Evolutionary conservation across 2,888 invertebrate species (phyloP).

Genomic region (Agrypnus murinus): DNA sequence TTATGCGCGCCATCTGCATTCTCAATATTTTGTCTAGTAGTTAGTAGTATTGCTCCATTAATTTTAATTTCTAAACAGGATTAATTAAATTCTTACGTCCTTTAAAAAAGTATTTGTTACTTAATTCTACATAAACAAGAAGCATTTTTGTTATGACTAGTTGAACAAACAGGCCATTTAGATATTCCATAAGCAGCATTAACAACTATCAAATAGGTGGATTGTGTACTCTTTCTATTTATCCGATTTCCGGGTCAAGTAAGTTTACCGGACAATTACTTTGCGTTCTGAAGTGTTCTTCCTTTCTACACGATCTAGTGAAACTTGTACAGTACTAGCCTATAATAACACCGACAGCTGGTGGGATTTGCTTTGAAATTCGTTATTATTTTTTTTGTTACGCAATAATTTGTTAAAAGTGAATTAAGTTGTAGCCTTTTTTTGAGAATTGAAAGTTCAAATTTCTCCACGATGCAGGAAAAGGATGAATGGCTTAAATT

Average conservation of each 20-base stretch:
- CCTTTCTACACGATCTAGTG: slow-evolving; percentile 35
- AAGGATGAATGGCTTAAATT: not conserved
- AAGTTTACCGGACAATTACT: not conserved
- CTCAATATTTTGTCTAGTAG: too few relatives aligned
- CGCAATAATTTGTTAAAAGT: not conserved
- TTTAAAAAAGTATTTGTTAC: not conserved
- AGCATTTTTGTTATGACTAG: not conserved
- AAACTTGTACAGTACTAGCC: slow-evolving; percentile 21
- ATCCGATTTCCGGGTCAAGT: slow-evolving; percentile 21
- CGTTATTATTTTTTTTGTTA: slow-evolving; percentile 12
- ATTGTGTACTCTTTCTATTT: not conserved
- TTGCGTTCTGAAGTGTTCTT: slow-evolving; percentile 23
- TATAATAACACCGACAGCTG: not conserved
- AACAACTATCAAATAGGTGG: not conserved
- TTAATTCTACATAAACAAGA: not conserved
- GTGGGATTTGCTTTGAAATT: not conserved
- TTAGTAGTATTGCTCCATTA: too few relatives aligned
- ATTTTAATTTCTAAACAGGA: too few relatives aligned
- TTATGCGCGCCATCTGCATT: too few relatives aligned
- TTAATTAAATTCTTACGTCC: not conserved
- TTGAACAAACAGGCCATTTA: not conserved
- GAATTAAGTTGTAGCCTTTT: not conserved
- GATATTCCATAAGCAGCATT: slow-evolving; percentile 7
- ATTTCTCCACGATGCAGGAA: slow-evolving; percentile 8
- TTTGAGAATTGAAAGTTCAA: slow-evolving; percentile 1